Percentiles rank a stretch among this genome's conserved stretches.
phyloP scores from a whole-genome alignment of 1,140 invertebrate genomes.

The Scylla paramamosain region DNA sequence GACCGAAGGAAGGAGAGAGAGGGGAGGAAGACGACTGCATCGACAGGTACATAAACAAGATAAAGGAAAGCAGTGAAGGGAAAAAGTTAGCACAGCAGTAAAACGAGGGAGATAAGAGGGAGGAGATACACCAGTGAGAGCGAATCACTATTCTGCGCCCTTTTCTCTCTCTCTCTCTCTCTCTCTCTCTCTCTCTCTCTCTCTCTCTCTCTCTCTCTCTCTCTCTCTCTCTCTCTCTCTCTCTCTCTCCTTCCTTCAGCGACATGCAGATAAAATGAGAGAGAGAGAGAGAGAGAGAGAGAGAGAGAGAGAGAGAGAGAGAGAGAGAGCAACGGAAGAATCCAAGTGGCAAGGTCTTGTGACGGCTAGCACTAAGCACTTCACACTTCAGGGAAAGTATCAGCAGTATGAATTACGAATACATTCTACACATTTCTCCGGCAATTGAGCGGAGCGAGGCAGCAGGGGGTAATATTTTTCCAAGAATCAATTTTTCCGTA shows the following conservation, averaged over 20 bases:
- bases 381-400: neutral
- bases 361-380: no score
- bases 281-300: neutral
- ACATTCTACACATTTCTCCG: neutral
- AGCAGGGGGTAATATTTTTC: neutral
- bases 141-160: neutral
- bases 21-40: conserved; percentile 11
- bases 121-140: neutral
- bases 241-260: neutral
- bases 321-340: neutral
- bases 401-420: neutral
- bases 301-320: neutral
- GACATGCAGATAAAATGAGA: neutral
- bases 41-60: conserved; percentile 7
- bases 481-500: neutral
- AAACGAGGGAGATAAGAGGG: neutral
- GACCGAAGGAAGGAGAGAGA: conserved; percentile 3
- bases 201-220: no score
- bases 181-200: no score
- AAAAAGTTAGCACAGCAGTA: neutral
- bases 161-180: no score
- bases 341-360: no score
- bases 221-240: no score
- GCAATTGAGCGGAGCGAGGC: neutral
- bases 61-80: neutral